A percentile compares a stretch with the other conserved stretches of the same genome.
Evolutionary conservation across 2,113 vertebrate species (phyloP).

Genomic region (Epinephelus fuscoguttatus): DNA sequence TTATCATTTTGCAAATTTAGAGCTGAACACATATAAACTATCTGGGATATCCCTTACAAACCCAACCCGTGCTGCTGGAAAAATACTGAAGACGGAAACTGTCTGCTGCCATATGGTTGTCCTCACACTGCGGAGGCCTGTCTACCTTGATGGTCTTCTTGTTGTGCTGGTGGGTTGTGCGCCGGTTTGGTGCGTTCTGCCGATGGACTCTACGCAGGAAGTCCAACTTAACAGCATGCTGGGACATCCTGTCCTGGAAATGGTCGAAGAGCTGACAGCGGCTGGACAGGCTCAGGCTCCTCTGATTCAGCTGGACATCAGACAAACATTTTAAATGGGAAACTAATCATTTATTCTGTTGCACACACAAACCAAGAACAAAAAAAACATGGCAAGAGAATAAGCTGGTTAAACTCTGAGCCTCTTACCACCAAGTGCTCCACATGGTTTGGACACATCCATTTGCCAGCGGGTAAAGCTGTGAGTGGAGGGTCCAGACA

Average conservation of each 20-base stretch:
- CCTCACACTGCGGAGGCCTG: not conserved
- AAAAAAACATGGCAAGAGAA: not conserved
- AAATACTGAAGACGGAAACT: not conserved
- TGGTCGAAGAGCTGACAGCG: constrained; percentile 98
- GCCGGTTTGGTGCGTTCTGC: constrained; percentile 90
- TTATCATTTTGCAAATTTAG: not conserved
- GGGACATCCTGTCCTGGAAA: constrained; percentile 97
- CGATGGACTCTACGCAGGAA: constrained; percentile 96
- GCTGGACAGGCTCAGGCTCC: constrained; percentile 94
- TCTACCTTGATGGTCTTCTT: constrained; percentile 93
- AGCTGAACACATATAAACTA: not conserved
- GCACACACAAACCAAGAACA: too few species aligned
- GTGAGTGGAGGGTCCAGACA: constrained; percentile 98
- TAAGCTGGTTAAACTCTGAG: not conserved
- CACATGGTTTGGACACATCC: constrained; percentile 99
- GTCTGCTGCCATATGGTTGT: not conserved
- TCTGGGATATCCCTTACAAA: not conserved
- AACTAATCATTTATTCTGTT: too few species aligned
- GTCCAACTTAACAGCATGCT: constrained; percentile 97
- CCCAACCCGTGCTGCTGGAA: not conserved
- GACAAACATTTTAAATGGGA: constrained; percentile 23
- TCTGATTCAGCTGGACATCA: constrained; percentile 93
- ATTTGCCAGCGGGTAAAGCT: constrained; percentile 96
- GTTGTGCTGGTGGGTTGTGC: constrained; percentile 86
- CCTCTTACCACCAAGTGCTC: constrained; percentile 94